These are phyloP conservation scores for Epistrophella euchroma DNA, from an alignment of 2,888 invertebrate species.

Conservation along the genomic window DNA sequence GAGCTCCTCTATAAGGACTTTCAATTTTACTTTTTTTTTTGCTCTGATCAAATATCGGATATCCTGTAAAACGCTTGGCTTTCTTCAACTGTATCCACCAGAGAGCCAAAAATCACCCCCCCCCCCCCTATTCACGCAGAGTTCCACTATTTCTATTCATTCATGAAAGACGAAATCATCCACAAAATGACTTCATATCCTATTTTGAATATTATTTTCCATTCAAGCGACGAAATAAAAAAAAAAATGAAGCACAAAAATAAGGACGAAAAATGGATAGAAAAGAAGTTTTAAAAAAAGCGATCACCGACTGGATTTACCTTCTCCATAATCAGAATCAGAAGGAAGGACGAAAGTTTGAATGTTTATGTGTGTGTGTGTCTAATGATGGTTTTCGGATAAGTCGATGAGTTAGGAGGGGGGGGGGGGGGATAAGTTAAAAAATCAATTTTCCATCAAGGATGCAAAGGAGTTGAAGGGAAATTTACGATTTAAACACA, in stretches of 20 bases:
- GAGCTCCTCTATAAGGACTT: conserved; percentile 27
- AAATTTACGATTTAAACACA: conserved; percentile 70
- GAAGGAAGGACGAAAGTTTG: conserved; percentile 10
- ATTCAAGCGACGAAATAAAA: conserved; percentile 32
- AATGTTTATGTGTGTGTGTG: conserved; percentile 22
- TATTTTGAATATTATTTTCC: conserved; percentile 75
- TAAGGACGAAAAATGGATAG: conserved; percentile 5
- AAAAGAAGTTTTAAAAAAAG: conserved; percentile 32
- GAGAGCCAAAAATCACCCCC: neutral
- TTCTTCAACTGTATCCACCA: conserved; percentile 58
- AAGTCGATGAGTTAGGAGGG: neutral
- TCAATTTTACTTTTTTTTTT: neutral
- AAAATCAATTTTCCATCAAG: conserved; percentile 43
- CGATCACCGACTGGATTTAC: conserved; percentile 62
- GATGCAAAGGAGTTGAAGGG: conserved; percentile 70
- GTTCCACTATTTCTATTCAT: conserved; percentile 46
- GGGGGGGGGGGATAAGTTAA: neutral
- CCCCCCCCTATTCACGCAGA: neutral
- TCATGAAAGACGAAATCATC: conserved; percentile 66
- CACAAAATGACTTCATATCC: conserved; percentile 75
- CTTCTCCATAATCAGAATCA: conserved; percentile 35
- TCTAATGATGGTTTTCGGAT: conserved; percentile 28
- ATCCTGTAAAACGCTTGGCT: conserved; percentile 72
- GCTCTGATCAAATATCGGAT: conserved; percentile 70
- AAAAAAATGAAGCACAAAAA: conserved; percentile 15